Conservation (phyloP, 1,140 invertebrate genomes). For the Trinorchestia longiramus region DNA sequence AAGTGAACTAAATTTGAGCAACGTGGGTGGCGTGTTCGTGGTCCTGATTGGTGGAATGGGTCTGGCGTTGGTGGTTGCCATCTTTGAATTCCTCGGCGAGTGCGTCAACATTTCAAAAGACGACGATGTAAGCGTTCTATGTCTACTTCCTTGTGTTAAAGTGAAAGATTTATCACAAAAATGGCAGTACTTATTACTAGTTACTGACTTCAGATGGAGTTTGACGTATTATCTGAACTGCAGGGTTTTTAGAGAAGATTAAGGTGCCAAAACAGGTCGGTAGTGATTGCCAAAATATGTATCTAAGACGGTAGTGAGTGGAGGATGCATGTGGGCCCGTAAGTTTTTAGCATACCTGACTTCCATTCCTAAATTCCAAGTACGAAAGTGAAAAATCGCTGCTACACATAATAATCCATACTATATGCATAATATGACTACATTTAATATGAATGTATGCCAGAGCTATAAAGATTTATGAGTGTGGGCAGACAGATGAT, state of each 20-base stretch:
- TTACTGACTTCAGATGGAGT: too few species aligned
- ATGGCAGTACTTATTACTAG: too few species aligned
- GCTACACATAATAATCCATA: too few species aligned
- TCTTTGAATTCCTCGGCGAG: slow-evolving; percentile 72
- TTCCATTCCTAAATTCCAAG: too few species aligned
- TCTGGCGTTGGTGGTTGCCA: slow-evolving; percentile 70
- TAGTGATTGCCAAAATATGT: background rate
- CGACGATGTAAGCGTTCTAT: slow-evolving; percentile 57
- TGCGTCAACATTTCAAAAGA: slow-evolving; percentile 69
- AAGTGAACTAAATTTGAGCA: slow-evolving; percentile 71
- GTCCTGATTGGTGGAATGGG: slow-evolving; percentile 71
- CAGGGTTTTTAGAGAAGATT: background rate
- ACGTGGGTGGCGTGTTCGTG: slow-evolving; percentile 75
- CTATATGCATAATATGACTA: too few species aligned
- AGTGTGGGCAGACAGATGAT: background rate
- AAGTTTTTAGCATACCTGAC: background rate
- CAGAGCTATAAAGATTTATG: background rate
- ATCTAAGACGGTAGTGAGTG: background rate
- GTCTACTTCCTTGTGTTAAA: background rate
- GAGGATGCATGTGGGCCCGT: background rate
- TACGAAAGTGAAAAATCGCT: background rate
- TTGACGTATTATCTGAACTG: too few species aligned
- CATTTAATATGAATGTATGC: too few species aligned
- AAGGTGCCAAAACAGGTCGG: background rate
- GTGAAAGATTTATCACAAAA: background rate